Evolutionary conservation across 2,888 invertebrate species (phyloP).

Genomic region (Cerceris ruficornis): DNA sequence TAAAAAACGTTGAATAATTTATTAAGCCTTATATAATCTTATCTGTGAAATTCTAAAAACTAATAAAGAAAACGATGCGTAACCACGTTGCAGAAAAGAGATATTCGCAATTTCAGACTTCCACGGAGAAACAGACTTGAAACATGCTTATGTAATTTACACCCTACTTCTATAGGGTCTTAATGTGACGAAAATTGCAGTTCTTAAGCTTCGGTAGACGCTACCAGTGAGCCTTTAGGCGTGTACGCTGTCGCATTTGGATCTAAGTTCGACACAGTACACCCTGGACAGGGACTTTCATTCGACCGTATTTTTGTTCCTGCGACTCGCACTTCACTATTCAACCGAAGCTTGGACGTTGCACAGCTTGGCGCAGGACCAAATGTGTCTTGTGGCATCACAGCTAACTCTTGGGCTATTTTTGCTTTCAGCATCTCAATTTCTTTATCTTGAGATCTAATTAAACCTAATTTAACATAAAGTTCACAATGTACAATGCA

Average conservation of each 20-base stretch:
- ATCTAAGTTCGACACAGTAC: conserved; percentile 86
- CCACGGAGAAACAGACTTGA: conserved; percentile 64
- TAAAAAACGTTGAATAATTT: conserved; percentile 10
- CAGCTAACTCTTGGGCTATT: conserved; percentile 96
- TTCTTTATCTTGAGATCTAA: conserved; percentile 94
- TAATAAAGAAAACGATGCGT: conserved; percentile 3
- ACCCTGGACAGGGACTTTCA: conserved; percentile 80
- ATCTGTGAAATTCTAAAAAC: conserved; percentile 5
- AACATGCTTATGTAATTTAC: conserved; percentile 67
- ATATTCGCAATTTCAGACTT: conserved; percentile 27
- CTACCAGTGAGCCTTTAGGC: conserved; percentile 87
- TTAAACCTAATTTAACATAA: conserved; percentile 85
- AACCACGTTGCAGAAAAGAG: conserved; percentile 15
- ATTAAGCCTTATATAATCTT: conserved; percentile 8
- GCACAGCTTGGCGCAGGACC: conserved; percentile 84
- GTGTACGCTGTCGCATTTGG: conserved; percentile 96
- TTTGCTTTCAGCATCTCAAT: conserved; percentile 94
- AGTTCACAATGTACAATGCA: conserved; percentile 22
- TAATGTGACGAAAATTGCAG: conserved; percentile 43
- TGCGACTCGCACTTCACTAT: conserved; percentile 77
- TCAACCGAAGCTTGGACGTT: conserved; percentile 85
- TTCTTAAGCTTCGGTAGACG: conserved; percentile 84
- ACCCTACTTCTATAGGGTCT: conserved; percentile 62
- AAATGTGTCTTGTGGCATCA: conserved; percentile 91
- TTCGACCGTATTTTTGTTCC: conserved; percentile 77